Conservation (phyloP, 2,113 vertebrate species). For the Raja brachyura region DNA sequence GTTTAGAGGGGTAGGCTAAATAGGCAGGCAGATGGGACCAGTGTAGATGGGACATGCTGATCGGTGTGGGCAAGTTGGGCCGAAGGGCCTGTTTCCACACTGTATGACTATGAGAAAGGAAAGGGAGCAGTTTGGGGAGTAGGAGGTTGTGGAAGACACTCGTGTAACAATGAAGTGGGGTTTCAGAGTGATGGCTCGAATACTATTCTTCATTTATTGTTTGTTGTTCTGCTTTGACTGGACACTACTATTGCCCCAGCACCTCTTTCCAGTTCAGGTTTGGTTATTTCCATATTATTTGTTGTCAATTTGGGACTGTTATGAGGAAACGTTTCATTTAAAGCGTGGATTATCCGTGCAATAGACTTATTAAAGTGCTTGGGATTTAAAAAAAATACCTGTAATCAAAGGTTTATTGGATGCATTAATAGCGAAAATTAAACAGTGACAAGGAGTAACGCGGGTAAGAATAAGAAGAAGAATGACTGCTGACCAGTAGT, state of each 20-base stretch:
- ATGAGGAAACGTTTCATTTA: not conserved
- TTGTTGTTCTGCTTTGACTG: not conserved
- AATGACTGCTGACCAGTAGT: too few relatives aligned
- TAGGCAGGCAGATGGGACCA: too few relatives aligned
- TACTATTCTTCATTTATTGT: not conserved
- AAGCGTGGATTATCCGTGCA: not conserved
- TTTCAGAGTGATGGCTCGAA: not conserved
- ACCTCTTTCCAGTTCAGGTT: not conserved
- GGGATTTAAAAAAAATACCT: not conserved
- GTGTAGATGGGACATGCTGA: too few relatives aligned
- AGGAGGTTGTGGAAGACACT: not conserved
- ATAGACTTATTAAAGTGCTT: not conserved
- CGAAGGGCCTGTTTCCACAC: too few relatives aligned
- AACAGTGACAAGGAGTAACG: too few relatives aligned
- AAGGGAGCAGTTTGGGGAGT: not conserved
- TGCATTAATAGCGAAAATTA: not conserved
- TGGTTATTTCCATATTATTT: not conserved
- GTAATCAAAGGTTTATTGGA: not conserved
- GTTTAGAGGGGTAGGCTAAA: too few relatives aligned
- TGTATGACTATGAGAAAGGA: not conserved
- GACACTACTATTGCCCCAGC: not conserved
- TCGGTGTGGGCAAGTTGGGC: too few relatives aligned
- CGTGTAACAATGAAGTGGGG: not conserved
- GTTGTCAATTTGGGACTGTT: not conserved
- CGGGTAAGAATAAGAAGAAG: too few relatives aligned